Evolutionary conservation across 2,797 vertebrate species (phyloP), one percentile per base, ranked within the genome.

Genomic region (Spea hammondii): DNA sequence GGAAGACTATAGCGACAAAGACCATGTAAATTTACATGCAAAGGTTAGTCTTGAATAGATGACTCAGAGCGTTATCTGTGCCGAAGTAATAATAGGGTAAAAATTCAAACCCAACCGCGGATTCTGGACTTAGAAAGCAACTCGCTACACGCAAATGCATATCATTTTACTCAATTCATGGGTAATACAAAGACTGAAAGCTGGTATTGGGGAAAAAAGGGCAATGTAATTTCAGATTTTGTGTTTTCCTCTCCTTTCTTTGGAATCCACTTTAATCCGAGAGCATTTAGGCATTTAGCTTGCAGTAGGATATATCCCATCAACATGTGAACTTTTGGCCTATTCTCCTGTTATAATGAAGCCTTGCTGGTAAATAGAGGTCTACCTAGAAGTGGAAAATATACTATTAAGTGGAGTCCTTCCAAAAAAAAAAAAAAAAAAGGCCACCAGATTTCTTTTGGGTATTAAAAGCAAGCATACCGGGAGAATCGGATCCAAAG

Each of bases 11-110:
- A 32, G 84, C 78, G 80, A 79, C 78, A 86, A 46, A 74, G 84
- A 79, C 87, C 86, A 87, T 86, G 85, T 74, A 80, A 86, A 87
- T 86, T 85, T 84, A 83, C 86, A 86, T 86, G 84, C 77, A 85
- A 88, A 89, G 87, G 84, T 88, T 87, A 86, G 84, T 55, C 48
- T 68, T 78, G 75, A 82, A 82, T 47, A 85, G 83, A 83, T 88
- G 85, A 87, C 68, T 87, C 84, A 74, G 84, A 62, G 32, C 70
- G 83, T 88, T 86, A 86, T 85, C 87, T 85, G 45, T 74, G 70
- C 65, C 79, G 74, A 83, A 85, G 82, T 84, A 87, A 88, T 89
- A 88, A 85, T 85, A 82, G 79, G 68, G 65, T 75, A 72, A 84
- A 79, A 84, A 87, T 85, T 89, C 72, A 79, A 84, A 84, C 68